phyloP scores from a whole-genome alignment of 2,113 vertebrate species.

The Misgurnus anguillicaudatus region DNA sequence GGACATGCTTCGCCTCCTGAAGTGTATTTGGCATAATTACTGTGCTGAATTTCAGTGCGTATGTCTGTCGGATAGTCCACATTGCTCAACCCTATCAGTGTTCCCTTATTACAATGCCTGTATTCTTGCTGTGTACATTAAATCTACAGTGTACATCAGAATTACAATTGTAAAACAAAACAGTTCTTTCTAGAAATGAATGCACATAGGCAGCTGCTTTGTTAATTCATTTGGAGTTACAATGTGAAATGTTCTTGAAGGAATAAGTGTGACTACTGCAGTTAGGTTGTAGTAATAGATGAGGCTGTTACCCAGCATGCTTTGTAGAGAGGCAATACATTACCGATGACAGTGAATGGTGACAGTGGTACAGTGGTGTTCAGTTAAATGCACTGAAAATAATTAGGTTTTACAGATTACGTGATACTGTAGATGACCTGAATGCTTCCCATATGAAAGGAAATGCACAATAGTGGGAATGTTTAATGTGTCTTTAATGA shows the following conservation, averaged over 20 bases:
- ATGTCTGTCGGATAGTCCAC: constrained; percentile 30
- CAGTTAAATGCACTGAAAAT: constrained; percentile 26
- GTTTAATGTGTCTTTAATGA: constrained; percentile 5
- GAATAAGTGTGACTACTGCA: constrained; percentile 23
- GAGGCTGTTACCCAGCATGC: constrained; percentile 25
- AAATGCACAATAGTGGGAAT: constrained; percentile 15
- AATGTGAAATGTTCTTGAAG: constrained; percentile 22
- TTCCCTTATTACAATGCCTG: neutral
- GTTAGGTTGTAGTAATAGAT: constrained; percentile 28
- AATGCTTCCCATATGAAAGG: constrained; percentile 15
- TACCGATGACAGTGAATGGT: constrained; percentile 14
- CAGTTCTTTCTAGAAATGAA: neutral
- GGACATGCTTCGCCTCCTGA: neutral
- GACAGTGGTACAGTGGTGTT: constrained; percentile 5
- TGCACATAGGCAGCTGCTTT: neutral
- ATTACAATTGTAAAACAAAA: constrained; percentile 37
- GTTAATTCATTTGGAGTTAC: constrained; percentile 50
- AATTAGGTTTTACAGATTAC: constrained; percentile 10
- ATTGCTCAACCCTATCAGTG: neutral
- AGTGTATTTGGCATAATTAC: constrained; percentile 11
- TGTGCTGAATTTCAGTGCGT: constrained; percentile 21
- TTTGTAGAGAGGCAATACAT: constrained; percentile 18
- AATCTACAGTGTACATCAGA: constrained; percentile 11
- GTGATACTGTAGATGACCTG: constrained; percentile 7
- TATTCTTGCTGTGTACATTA: constrained; percentile 14